Percentiles rank a stretch among this genome's conserved stretches.
Conservation (phyloP, 2,113 vertebrate genomes). For the Pachycephala philippinensis region DNA sequence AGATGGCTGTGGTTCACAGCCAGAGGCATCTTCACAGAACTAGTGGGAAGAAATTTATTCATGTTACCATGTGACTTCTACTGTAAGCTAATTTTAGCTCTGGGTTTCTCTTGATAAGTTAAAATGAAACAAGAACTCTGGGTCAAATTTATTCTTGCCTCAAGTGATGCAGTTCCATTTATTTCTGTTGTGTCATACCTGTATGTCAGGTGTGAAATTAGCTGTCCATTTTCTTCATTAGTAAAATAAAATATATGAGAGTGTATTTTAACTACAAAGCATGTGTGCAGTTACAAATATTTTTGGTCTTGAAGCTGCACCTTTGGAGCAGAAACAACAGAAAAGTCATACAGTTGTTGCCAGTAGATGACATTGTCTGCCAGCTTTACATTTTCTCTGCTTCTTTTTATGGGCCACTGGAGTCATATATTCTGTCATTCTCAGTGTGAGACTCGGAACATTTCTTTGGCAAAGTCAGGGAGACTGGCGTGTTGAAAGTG, state of each 20-base stretch:
- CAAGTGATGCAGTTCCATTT: neutral
- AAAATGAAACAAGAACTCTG: neutral
- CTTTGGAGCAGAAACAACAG: slow-evolving; percentile 28
- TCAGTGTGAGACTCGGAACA: slow-evolving; percentile 21
- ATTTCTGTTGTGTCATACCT: slow-evolving; percentile 36
- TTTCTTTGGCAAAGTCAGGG: slow-evolving; percentile 48
- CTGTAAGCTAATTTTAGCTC: slow-evolving; percentile 31
- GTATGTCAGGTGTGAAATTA: slow-evolving; percentile 1
- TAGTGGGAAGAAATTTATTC: slow-evolving; percentile 41
- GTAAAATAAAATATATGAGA: neutral
- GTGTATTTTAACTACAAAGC: neutral
- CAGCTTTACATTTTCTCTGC: slow-evolving; percentile 42
- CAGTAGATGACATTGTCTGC: slow-evolving; percentile 58
- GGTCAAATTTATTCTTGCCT: slow-evolving; percentile 18
- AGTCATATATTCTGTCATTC: slow-evolving; percentile 51
- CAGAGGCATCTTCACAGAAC: slow-evolving; percentile 34
- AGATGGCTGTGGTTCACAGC: slow-evolving; percentile 23
- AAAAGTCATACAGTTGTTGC: slow-evolving; percentile 36
- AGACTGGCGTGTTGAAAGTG: slow-evolving; percentile 49
- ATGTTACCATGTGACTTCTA: neutral
- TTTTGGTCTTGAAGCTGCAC: neutral
- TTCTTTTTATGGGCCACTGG: slow-evolving; percentile 63
- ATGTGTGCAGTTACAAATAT: neutral
- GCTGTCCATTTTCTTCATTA: neutral
- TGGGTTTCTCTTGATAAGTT: slow-evolving; percentile 13